A percentile compares a stretch with the other conserved stretches of the same genome.
These are phyloP conservation scores for Rapana venosa DNA, from an alignment of 2,888 invertebrate species.

Conservation along the genomic window DNA sequence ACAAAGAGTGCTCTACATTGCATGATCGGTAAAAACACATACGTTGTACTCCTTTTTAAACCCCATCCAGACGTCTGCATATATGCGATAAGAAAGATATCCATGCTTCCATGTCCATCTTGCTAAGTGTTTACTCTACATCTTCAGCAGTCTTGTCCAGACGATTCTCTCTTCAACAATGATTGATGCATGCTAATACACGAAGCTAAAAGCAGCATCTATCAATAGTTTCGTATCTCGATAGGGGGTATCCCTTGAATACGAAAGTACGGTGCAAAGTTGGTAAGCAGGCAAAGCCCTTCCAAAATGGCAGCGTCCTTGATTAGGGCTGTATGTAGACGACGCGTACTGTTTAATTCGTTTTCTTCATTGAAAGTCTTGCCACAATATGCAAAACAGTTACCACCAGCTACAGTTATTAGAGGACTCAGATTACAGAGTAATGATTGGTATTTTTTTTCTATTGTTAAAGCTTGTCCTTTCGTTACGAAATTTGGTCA, in stretches of 20 bases:
- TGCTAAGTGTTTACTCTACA: constrained; percentile 19
- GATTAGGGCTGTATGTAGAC: constrained; percentile 45
- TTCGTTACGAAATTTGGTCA: no score
- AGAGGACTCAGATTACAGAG: constrained; percentile 30
- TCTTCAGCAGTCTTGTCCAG: constrained; percentile 34
- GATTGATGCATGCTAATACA: constrained; percentile 56
- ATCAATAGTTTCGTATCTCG: constrained; percentile 48
- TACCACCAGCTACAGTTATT: not conserved
- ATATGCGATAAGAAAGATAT: constrained; percentile 54
- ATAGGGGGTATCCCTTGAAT: constrained; percentile 23
- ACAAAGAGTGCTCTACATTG: not conserved
- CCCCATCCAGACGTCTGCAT: constrained; percentile 54
- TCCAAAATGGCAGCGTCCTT: constrained; percentile 52
- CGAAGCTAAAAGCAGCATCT: constrained; percentile 48
- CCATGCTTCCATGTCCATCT: constrained; percentile 48
- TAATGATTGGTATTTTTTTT: not conserved
- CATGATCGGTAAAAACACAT: constrained; percentile 15
- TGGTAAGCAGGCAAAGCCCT: not conserved
- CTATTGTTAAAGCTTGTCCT: not conserved
- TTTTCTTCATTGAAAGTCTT: not conserved
- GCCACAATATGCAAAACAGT: not conserved
- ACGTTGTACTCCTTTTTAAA: constrained; percentile 32
- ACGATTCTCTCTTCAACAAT: constrained; percentile 44
- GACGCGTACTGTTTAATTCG: constrained; percentile 30
- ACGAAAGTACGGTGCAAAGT: constrained; percentile 4